Evolutionary conservation across 2,888 invertebrate species (phyloP).

Genomic region (Nomada goodeniana): DNA sequence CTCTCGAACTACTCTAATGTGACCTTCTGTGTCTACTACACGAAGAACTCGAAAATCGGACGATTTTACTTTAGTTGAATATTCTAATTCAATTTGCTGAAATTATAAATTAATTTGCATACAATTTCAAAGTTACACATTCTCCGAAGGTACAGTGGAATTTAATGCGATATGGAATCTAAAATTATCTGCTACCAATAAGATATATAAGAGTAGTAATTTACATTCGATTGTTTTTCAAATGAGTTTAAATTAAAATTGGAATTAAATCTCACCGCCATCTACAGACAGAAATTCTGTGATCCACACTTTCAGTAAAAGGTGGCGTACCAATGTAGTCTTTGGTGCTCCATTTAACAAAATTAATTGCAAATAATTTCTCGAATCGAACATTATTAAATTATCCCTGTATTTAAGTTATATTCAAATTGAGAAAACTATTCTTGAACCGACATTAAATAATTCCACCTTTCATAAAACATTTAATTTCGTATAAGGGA

Average conservation of each 20-base stretch:
- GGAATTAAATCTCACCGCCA: neutral
- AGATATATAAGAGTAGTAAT: neutral
- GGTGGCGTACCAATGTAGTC: neutral
- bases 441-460: neutral
- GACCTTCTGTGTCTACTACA: slow-evolving; percentile 90
- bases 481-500: neutral
- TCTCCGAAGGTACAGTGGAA: neutral
- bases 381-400: neutral
- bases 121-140: neutral
- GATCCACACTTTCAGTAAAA: neutral
- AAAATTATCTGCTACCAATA: neutral
- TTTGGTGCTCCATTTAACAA: neutral
- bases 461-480: neutral
- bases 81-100: slow-evolving; percentile 84
- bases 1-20: slow-evolving; percentile 90
- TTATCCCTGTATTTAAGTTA: no score
- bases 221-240: neutral
- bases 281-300: neutral
- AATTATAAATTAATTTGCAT: slow-evolving; percentile 23
- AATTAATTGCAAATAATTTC: neutral
- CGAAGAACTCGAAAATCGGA: slow-evolving; percentile 91
- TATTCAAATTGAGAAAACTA: neutral
- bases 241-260: neutral
- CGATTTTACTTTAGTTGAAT: slow-evolving; percentile 86
- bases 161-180: neutral